Evolutionary conservation across 2,888 invertebrate genomes (phyloP).

Genomic region (Brenthis hecate): DNA sequence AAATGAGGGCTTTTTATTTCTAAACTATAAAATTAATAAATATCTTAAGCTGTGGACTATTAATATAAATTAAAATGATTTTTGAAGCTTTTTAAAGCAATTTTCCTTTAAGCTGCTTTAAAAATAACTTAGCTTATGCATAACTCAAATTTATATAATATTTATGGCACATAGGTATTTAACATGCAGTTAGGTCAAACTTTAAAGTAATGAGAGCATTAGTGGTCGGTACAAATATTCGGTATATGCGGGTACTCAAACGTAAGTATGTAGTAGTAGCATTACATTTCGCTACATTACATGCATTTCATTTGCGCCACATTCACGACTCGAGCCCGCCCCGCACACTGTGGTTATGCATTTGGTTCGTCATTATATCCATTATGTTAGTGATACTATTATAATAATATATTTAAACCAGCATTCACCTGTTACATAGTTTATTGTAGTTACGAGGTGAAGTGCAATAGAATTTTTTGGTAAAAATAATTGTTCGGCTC

Average conservation of each 20-base stretch:
- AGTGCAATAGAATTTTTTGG: too few relatives aligned
- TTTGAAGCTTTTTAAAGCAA: not conserved
- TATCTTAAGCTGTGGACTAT: too few relatives aligned
- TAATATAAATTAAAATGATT: too few relatives aligned
- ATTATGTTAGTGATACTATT: not conserved
- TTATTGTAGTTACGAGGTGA: too few relatives aligned
- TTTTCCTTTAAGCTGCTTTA: slow-evolving; percentile 1
- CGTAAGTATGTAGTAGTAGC: slow-evolving; percentile 3
- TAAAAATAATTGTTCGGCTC: too few relatives aligned
- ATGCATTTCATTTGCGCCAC: slow-evolving; percentile 19
- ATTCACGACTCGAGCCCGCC: slow-evolving; percentile 17
- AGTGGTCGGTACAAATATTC: slow-evolving; percentile 4
- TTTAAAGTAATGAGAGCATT: slow-evolving; percentile 23
- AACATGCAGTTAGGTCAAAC: slow-evolving; percentile 16
- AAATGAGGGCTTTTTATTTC: not conserved
- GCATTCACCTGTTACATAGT: too few relatives aligned
- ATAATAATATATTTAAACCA: not conserved
- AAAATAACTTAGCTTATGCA: slow-evolving; percentile 4
- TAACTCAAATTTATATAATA: slow-evolving; percentile 2
- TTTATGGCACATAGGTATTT: slow-evolving; percentile 8
- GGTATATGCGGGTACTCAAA: slow-evolving; percentile 9
- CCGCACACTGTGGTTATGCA: slow-evolving; percentile 12
- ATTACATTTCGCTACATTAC: slow-evolving; percentile 15
- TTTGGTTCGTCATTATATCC: slow-evolving; percentile 14
- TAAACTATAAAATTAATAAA: not conserved